These are phyloP conservation scores for Merluccius polli DNA, from an alignment of 2,797 vertebrate species.

Conservation along the genomic window DNA sequence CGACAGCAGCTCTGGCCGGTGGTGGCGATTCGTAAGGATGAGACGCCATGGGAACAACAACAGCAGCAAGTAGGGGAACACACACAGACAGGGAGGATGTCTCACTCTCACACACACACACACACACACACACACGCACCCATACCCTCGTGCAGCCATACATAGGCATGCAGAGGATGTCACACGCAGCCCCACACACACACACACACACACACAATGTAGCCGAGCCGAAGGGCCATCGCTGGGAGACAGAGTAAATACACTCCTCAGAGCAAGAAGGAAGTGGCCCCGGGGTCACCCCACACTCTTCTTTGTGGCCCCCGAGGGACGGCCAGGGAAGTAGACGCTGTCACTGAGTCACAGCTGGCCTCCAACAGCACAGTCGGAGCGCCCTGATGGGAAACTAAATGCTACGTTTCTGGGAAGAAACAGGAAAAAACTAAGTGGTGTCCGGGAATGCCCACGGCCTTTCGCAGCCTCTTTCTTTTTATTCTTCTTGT, in stretches of 20 bases:
- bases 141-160: constrained; percentile 16
- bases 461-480: constrained; percentile 62
- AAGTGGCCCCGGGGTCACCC: constrained; percentile 49
- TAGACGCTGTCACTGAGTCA: constrained; percentile 61
- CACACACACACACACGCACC: constrained; percentile 45
- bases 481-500: constrained; percentile 19
- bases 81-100: constrained; percentile 50
- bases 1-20: not conserved
- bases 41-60: constrained; percentile 52
- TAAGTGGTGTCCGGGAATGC: constrained; percentile 51
- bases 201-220: constrained; percentile 32
- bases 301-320: constrained; percentile 51
- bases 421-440: constrained; percentile 54
- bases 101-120: constrained; percentile 28
- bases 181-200: constrained; percentile 35
- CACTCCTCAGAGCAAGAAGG: constrained; percentile 44
- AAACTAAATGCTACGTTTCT: constrained; percentile 57
- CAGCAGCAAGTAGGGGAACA: constrained; percentile 36
- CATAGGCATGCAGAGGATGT: constrained; percentile 11
- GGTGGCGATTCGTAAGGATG: not conserved
- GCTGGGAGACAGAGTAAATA: constrained; percentile 58
- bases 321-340: constrained; percentile 52
- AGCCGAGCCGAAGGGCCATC: constrained; percentile 41
- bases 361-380: constrained; percentile 31
- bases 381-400: constrained; percentile 59